Conservation (phyloP, 2,888 invertebrate genomes). For the Meganola albula region DNA sequence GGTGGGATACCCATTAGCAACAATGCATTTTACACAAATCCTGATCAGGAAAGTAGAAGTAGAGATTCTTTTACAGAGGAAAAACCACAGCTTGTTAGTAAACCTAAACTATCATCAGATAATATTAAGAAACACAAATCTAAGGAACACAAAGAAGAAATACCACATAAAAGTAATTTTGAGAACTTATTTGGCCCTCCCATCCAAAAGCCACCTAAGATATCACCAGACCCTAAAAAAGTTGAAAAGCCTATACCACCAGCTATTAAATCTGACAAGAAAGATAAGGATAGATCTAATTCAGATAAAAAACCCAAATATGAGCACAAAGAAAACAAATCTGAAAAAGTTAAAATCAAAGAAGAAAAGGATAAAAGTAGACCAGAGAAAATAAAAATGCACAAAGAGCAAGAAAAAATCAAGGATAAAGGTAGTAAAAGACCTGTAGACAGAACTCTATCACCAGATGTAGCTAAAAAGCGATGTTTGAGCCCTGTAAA, state of each 20-base stretch:
- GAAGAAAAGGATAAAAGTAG: conserved; percentile 71
- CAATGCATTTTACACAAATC: conserved; percentile 66
- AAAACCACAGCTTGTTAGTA: conserved; percentile 80
- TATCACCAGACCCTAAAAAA: conserved; percentile 82
- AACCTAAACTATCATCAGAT: conserved; percentile 82
- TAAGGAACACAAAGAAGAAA: conserved; percentile 75
- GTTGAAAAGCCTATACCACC: conserved; percentile 45
- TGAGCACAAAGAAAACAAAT: conserved; percentile 66
- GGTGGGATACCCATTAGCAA: conserved; percentile 81
- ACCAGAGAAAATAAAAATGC: conserved; percentile 69
- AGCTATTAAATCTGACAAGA: conserved; percentile 68
- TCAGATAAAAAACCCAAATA: conserved; percentile 70
- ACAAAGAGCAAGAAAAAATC: conserved; percentile 76
- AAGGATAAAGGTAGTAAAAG: conserved; percentile 77
- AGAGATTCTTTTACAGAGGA: conserved; percentile 78
- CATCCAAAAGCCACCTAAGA: conserved; percentile 85
- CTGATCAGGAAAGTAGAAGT: conserved; percentile 75
- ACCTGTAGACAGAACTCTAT: conserved; percentile 56
- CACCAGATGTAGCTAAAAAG: conserved; percentile 62
- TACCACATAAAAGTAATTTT: conserved; percentile 81
- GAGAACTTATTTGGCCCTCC: conserved; percentile 90
- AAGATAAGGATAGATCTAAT: conserved; percentile 73
- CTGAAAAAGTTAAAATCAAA: conserved; percentile 64
- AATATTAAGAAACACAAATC: conserved; percentile 79
- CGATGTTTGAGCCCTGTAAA: conserved; percentile 54